Base-by-base conservation (phyloP, 2,113 vertebrate genomes). In the Numenius arquata region DNA sequence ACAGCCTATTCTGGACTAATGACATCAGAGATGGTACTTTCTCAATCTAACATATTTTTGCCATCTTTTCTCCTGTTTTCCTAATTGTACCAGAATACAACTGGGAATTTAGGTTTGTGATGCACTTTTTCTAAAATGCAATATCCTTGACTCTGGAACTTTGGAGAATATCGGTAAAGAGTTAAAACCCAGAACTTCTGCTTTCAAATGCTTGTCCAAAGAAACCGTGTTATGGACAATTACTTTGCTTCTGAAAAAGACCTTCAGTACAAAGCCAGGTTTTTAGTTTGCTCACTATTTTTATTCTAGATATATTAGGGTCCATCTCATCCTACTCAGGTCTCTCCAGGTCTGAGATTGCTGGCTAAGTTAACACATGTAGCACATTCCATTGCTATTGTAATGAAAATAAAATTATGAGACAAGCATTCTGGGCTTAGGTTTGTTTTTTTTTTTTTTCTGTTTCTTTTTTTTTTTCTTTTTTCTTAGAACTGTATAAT, bases 401-500 rank as follows among this genome's bases (percentile, higher is more conserved):
- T 63, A 65, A 70, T 22, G 8, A 61, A 91, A 77, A 58, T 5
- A 40, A 30, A 86, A 79, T 12, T 25, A 73, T 59, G 5, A 61
- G 6, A 52, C 76, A 72, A 75, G 0, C 8, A 50, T 62, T 61
- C 6, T 75, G 6, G 8, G 9, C 5, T 47, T 43, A 41, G 3
- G 2, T 43, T 45, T 48, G 30, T 3, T 2, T 0, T 1, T 6
- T 2, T 25, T 0, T 5, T 3, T 50, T 18, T 9, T 17, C 2
- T 45, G 4, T 26, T 23, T 30, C n/a, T 48, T n/a, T n/a, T n/a
- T n/a, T n/a, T n/a, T n/a, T n/a, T n/a, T n/a, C n/a, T 75, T 58
- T 36, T 50, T 75, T 63, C 36, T 63, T 71, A 48, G n/a, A 34
- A 25, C 9, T 36, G 5, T 56, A 3, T 56, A 52, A 78, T 19